Evolutionary conservation across 2,797 vertebrate species (phyloP).

Genomic region (Tragopan temminckii): DNA sequence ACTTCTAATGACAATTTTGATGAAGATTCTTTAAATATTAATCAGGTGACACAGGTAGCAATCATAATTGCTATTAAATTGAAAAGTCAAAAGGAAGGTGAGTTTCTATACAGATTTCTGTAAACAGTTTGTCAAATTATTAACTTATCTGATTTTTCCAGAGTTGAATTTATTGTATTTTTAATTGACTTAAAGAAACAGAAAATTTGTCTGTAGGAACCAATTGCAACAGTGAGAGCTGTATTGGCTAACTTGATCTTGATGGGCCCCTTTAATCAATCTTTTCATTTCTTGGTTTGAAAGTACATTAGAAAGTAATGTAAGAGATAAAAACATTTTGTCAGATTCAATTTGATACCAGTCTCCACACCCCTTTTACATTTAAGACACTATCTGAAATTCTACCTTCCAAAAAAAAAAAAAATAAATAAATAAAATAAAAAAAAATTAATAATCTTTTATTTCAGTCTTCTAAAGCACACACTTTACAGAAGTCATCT

Average conservation of each 20-base stretch:
- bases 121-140: background rate
- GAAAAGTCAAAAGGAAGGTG: background rate
- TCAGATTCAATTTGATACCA: slow-evolving; percentile 18
- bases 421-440: background rate
- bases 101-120: background rate
- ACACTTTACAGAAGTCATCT: background rate
- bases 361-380: background rate
- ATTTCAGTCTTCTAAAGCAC: slow-evolving; percentile 9
- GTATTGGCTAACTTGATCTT: background rate
- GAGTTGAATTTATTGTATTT: background rate
- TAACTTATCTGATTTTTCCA: background rate
- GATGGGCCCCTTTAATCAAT: background rate
- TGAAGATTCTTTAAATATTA: background rate
- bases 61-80: background rate
- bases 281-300: background rate
- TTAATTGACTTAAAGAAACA: too few species aligned
- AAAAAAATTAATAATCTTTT: slow-evolving; percentile 3
- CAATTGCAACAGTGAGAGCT: background rate
- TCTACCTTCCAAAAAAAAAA: background rate
- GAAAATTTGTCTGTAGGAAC: background rate
- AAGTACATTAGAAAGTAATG: background rate
- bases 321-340: slow-evolving; percentile 14
- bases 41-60: background rate
- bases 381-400: slow-evolving; percentile 44
- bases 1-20: background rate